Conservation (phyloP, 1,140 invertebrate genomes). For the Diploscapter pachys region DNA sequence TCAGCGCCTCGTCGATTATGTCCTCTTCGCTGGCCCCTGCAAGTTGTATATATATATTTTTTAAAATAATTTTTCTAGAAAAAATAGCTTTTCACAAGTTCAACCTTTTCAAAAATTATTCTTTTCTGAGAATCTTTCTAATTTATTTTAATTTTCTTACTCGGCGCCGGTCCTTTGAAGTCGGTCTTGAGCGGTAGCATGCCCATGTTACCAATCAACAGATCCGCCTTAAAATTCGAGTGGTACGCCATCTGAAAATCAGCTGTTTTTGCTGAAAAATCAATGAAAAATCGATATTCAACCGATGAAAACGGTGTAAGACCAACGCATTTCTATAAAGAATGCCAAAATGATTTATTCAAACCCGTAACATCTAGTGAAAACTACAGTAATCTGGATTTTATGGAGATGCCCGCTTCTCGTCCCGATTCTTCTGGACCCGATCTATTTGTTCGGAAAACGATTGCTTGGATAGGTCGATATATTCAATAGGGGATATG, state of each 20-base stretch:
- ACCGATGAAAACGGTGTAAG: slow-evolving; percentile 13
- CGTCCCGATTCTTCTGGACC: slow-evolving; percentile 8
- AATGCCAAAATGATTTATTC: not conserved
- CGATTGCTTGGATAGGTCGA: slow-evolving; percentile 36
- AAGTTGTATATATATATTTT: slow-evolving; percentile 5
- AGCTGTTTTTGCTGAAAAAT: not conserved
- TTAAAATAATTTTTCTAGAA: not conserved
- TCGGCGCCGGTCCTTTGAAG: slow-evolving; percentile 80
- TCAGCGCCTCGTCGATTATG: slow-evolving; percentile 94
- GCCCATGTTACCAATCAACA: slow-evolving; percentile 84
- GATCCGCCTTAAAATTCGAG: slow-evolving; percentile 74
- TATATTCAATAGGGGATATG: slow-evolving; percentile 42
- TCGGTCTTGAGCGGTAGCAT: slow-evolving; percentile 80
- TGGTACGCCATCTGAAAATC: slow-evolving; percentile 77
- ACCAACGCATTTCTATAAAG: not conserved
- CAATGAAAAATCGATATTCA: not conserved
- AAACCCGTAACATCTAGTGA: not conserved
- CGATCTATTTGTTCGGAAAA: slow-evolving; percentile 37
- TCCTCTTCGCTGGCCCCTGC: slow-evolving; percentile 69
- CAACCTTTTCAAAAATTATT: slow-evolving; percentile 3
- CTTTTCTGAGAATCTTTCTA: slow-evolving; percentile 4
- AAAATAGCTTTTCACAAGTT: slow-evolving; percentile 1
- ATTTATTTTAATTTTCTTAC: slow-evolving; percentile 40
- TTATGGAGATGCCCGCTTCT: not conserved
- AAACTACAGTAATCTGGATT: no score